Conservation (phyloP, 2,113 vertebrate genomes). For the Lanius collurio region DNA sequence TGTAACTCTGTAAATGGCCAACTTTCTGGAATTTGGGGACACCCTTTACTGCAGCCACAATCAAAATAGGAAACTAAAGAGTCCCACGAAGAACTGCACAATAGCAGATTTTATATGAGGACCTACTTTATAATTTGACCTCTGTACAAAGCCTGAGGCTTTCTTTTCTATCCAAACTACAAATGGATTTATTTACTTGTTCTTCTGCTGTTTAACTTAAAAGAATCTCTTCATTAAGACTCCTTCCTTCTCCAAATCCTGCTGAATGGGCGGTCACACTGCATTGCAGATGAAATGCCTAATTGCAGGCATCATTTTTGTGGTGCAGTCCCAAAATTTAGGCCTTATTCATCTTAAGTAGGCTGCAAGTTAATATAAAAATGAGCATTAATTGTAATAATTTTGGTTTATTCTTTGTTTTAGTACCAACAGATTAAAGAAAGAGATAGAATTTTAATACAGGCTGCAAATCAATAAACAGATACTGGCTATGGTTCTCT, state of each 20-base stretch:
- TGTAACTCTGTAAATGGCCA: background rate
- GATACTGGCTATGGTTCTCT: background rate
- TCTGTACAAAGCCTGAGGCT: background rate
- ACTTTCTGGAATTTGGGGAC: background rate
- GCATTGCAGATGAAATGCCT: slow-evolving; percentile 10
- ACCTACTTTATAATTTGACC: background rate
- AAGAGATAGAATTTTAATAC: background rate
- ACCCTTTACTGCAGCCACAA: background rate
- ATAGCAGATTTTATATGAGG: background rate
- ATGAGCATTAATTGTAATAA: background rate
- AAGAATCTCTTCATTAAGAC: background rate
- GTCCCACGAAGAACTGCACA: background rate
- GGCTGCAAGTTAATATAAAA: background rate
- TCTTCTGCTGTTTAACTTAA: background rate
- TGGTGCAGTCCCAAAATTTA: background rate
- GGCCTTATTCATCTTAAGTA: background rate
- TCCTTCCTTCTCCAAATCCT: background rate
- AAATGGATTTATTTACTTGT: background rate
- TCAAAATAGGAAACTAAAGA: background rate
- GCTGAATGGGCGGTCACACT: slow-evolving; percentile 1
- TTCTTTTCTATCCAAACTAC: background rate
- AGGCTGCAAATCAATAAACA: background rate
- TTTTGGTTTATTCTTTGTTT: background rate
- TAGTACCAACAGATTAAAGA: background rate
- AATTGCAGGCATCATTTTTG: background rate